Percentiles rank a stretch among this genome's conserved stretches.
Evolutionary conservation across 2,888 invertebrate species (phyloP).

Genomic region (Drosophila barbarae): DNA sequence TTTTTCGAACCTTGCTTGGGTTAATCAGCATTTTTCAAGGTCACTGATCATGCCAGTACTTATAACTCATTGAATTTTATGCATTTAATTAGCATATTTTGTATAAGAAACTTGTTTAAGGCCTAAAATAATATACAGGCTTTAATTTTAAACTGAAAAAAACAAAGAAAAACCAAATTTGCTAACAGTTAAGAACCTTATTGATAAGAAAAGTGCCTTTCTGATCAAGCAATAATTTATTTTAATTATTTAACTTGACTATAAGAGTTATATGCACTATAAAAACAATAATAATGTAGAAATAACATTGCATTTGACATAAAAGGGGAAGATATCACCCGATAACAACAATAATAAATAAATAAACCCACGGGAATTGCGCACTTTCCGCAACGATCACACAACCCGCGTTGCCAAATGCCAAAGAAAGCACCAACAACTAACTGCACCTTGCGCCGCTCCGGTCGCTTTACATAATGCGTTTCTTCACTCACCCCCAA

Average conservation of each 20-base stretch:
- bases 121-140: not conserved
- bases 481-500: conserved; percentile 81
- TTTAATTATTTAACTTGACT: not conserved
- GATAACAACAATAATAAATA: not conserved
- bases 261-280: not conserved
- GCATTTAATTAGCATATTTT: not conserved
- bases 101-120: not conserved
- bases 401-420: not conserved
- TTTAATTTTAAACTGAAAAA: not conserved
- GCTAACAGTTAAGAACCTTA: not conserved
- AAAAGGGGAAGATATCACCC: conserved; percentile 2
- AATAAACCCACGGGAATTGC: not conserved
- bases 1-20: no score
- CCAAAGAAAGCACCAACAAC: not conserved
- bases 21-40: not conserved
- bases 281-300: not conserved
- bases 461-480: conserved; percentile 12
- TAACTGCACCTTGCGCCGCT: not conserved
- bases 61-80: not conserved
- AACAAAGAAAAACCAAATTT: not conserved
- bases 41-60: not conserved
- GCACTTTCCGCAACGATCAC: not conserved
- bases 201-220: no score
- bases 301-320: not conserved
- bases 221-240: not conserved